Evolutionary conservation across 2,797 vertebrate genomes (phyloP).

Genomic region (Sebastes kiyomatsui): DNA sequence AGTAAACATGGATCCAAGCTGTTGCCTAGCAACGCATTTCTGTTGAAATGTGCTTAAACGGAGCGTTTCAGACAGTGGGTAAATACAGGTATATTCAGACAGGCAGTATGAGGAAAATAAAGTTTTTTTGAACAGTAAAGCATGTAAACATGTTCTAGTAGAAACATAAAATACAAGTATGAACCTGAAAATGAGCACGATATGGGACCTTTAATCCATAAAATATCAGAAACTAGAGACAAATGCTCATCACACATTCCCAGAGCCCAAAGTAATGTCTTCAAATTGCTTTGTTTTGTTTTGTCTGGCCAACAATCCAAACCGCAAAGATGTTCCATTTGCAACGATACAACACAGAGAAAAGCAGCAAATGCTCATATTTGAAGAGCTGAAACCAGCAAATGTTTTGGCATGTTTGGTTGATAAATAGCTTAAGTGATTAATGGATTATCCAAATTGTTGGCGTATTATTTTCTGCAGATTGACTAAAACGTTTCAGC

Average conservation of each 20-base stretch:
- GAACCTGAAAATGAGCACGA: accelerated
- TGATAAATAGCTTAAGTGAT: background rate
- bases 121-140: too few species aligned
- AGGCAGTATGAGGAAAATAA: too few species aligned
- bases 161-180: too few species aligned
- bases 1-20: too few species aligned
- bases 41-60: too few species aligned
- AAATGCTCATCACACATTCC: background rate
- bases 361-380: background rate
- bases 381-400: background rate
- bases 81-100: too few species aligned
- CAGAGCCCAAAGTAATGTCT: accelerated
- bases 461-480: background rate
- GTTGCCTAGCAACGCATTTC: too few species aligned
- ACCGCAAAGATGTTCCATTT: background rate
- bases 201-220: too few species aligned
- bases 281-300: background rate
- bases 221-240: background rate
- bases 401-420: background rate
- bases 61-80: too few species aligned
- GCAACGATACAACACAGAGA: background rate
- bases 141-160: too few species aligned
- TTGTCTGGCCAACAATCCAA: background rate
- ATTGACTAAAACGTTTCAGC: background rate
- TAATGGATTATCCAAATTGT: background rate